Conservation (phyloP, 2,113 vertebrate species). For the Limnothrissa miodon region DNA sequence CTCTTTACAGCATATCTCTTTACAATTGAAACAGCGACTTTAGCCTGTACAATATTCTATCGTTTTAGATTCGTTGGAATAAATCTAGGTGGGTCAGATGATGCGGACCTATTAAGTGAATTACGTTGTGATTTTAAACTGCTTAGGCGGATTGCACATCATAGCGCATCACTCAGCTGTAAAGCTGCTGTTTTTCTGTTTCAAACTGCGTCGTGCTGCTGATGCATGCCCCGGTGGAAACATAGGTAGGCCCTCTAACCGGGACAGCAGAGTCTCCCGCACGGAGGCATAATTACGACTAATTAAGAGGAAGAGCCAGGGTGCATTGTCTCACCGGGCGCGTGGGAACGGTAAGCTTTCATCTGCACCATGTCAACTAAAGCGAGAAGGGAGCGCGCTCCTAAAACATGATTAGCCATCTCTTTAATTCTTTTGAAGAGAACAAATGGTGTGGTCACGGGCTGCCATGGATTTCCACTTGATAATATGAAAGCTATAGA, state of each 20-base stretch:
- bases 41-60: too few relatives aligned
- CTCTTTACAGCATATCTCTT: too few relatives aligned
- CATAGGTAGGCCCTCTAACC: background rate
- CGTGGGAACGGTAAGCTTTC: constrained; percentile 24
- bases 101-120: background rate
- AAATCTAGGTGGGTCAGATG: too few relatives aligned
- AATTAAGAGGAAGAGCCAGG: constrained; percentile 3
- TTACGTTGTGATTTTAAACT: background rate
- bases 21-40: too few relatives aligned
- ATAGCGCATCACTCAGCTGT: background rate
- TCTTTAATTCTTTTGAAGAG: constrained; percentile 76
- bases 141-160: too few relatives aligned
- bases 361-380: background rate
- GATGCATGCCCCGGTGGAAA: background rate
- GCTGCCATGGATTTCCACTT: background rate
- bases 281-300: constrained; percentile 1
- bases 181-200: background rate
- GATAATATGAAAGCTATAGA: background rate
- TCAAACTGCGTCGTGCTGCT: background rate
- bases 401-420: background rate
- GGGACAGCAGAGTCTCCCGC: background rate
- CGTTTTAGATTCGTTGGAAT: too few relatives aligned
- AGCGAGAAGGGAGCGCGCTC: background rate
- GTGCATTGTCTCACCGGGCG: background rate
- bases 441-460: constrained; percentile 79